Conservation (phyloP, 2,113 vertebrate species). For the Myotis brandtii region DNA sequence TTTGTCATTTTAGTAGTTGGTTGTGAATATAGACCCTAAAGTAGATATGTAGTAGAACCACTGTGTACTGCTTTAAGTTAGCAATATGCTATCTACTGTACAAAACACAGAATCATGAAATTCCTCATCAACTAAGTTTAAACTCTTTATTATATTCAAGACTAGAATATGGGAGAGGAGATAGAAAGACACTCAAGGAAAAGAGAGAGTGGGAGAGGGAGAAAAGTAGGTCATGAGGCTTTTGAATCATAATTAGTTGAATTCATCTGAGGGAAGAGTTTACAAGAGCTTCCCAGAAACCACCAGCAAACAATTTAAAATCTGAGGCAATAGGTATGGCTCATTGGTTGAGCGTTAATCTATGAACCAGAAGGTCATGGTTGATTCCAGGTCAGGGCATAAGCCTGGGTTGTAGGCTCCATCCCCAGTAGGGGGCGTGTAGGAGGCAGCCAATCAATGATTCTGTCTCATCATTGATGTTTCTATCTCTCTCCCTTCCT, state of each 20-base stretch:
- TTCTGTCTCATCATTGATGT: too few species aligned
- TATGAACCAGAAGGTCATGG: too few species aligned
- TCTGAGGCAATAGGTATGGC: slow-evolving; percentile 22
- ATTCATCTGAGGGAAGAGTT: slow-evolving; percentile 16
- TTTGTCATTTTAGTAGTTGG: slow-evolving; percentile 26
- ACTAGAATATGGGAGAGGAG: neutral
- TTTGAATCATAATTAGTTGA: slow-evolving; percentile 59
- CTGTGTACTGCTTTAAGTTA: slow-evolving; percentile 35
- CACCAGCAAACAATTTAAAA: slow-evolving; percentile 55
- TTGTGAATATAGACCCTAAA: slow-evolving; percentile 10
- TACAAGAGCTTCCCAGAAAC: slow-evolving; percentile 34
- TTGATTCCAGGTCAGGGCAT: too few species aligned
- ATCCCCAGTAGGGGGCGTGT: too few species aligned
- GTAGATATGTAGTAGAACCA: neutral
- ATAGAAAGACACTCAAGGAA: neutral
- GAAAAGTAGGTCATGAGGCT: neutral
- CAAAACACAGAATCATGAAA: slow-evolving; percentile 20
- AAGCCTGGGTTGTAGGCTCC: too few species aligned
- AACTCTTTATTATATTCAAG: slow-evolving; percentile 40
- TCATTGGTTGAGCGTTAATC: too few species aligned
- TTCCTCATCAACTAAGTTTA: slow-evolving; percentile 22
- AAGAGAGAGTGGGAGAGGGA: neutral
- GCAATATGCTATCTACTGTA: slow-evolving; percentile 7
- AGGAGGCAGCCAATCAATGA: too few species aligned
- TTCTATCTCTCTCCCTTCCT: too few species aligned